Base-by-base conservation (phyloP, 2,888 invertebrate genomes). In the Germaria angustata region DNA sequence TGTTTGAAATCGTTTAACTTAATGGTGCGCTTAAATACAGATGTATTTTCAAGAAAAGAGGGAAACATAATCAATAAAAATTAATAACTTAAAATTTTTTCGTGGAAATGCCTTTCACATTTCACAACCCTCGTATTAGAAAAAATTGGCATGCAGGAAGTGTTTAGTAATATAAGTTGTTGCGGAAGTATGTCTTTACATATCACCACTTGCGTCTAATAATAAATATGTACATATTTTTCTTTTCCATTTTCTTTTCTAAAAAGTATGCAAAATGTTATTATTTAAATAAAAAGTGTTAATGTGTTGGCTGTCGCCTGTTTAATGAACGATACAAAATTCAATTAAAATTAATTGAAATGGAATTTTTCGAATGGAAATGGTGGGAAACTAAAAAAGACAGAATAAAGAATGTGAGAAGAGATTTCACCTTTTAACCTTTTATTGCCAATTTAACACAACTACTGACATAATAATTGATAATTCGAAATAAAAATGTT, bases 131-230 rank as follows among this genome's bases (percentile, higher is more conserved):
- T 46, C 20, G 46, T 46, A 11, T 6, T n/a, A 49, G 7, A 36
- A 59, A n/a, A 68, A 59, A 76, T 51, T 51, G 32, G 51, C 68
- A 75, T 46, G 68, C 73, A 75, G 73, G 73, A 80, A 75, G 44
- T 73, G 44, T 61, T 75, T 69, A 39, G 63, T 69, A 80, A 69
- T 80, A 68, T 39, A 73, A 66, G 49, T 75, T 46, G 59, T 73
- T 66, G 61, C 78, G 71, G 73, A 73, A 63, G 39, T 66, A 32
- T 63, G 22, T 39, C 15, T 24, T 20, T 39, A 24, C 32, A 61
- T 15, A 69, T 9, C 20, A 44, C 46, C 22, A 44, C 22, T 57
- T 51, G 8, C 22, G 15, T n/a, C 53, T 39, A 68, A 68, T n/a
- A n/a, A 53, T 24, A 68, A 68, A 68, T 28, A 46, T 46, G 41